Percentiles rank a stretch among this genome's conserved stretches.
Conservation (phyloP, 37 sponge, comb jelly and placozoan species). For the Halichondria panicea region DNA sequence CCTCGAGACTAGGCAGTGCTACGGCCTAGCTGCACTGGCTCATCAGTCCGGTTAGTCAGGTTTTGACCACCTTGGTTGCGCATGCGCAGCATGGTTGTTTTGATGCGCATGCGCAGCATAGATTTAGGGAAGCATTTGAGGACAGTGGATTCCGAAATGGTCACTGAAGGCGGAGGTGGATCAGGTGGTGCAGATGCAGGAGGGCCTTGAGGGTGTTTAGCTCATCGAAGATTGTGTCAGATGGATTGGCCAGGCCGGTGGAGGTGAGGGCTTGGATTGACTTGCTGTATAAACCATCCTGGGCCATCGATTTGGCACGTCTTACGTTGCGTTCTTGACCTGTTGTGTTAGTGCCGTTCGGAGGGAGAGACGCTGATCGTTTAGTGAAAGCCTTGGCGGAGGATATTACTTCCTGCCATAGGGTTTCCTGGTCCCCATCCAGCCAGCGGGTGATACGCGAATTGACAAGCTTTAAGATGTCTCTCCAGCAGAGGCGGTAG, state of each 20-base stretch:
- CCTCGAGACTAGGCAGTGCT: no score
- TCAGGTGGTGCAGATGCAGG: neutral
- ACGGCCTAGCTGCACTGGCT: no score
- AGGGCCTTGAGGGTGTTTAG: neutral
- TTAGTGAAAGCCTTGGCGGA: no score
- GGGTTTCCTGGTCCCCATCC: neutral
- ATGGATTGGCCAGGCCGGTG: neutral
- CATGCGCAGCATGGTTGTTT: no score
- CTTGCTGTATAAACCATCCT: conserved; percentile 14
- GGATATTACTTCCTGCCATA: conserved; percentile 9
- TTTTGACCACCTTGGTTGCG: no score
- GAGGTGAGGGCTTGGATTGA: conserved; percentile 6
- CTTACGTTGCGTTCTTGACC: neutral
- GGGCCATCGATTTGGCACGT: neutral
- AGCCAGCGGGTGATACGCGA: neutral
- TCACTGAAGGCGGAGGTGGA: neutral
- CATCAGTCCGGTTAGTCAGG: no score
- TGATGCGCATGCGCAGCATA: no score
- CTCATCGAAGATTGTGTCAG: neutral
- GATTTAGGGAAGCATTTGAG: conserved; percentile 5
- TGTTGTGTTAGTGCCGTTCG: neutral
- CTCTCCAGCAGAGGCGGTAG: neutral
- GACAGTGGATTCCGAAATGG: neutral
- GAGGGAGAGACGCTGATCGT: neutral
- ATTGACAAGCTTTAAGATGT: neutral